A percentile compares a stretch with the other conserved stretches of the same genome.
phyloP scores from a whole-genome alignment of 1,140 invertebrate species.

The Drosophila navojoa region DNA sequence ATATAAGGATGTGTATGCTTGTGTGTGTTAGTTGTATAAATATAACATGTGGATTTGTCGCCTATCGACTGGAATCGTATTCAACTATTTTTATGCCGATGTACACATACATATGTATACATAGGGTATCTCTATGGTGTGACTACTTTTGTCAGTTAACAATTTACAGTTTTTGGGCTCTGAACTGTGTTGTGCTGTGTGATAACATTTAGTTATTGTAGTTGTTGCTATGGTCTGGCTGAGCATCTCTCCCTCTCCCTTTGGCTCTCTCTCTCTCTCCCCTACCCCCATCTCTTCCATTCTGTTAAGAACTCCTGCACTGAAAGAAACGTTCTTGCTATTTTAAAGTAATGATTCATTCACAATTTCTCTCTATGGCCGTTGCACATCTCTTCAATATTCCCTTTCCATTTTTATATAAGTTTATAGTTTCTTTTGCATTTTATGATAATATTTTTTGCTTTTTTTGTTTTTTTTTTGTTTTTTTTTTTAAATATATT shows the following conservation, averaged over 20 bases:
- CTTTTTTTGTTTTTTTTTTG: slow-evolving; percentile 43
- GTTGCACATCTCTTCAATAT: slow-evolving; percentile 41
- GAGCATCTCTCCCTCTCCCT: slow-evolving; percentile 7
- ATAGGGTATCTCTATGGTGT: background rate
- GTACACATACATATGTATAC: slow-evolving; percentile 23
- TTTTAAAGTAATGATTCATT: slow-evolving; percentile 71
- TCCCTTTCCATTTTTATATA: slow-evolving; percentile 56
- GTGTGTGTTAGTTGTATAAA: too few species aligned
- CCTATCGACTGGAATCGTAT: slow-evolving; percentile 39
- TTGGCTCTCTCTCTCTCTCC: too few species aligned
- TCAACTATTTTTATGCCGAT: slow-evolving; percentile 48
- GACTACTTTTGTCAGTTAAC: slow-evolving; percentile 61
- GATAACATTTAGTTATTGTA: slow-evolving; percentile 22
- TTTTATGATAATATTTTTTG: slow-evolving; percentile 49
- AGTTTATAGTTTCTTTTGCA: slow-evolving; percentile 62
- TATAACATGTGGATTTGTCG: slow-evolving; percentile 5
- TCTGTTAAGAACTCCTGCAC: slow-evolving; percentile 23
- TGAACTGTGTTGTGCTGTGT: slow-evolving; percentile 8
- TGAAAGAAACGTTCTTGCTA: slow-evolving; percentile 16
- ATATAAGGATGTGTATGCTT: too few species aligned
- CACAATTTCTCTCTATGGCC: slow-evolving; percentile 58
- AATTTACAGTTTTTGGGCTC: slow-evolving; percentile 59
- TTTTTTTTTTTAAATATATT: slow-evolving; percentile 7
- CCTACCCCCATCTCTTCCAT: background rate
- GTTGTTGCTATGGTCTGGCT: slow-evolving; percentile 20